A percentile compares a stretch with the other conserved stretches of the same genome.
phyloP scores from a whole-genome alignment of 2,797 vertebrate genomes.

The Lacerta bilineata region DNA sequence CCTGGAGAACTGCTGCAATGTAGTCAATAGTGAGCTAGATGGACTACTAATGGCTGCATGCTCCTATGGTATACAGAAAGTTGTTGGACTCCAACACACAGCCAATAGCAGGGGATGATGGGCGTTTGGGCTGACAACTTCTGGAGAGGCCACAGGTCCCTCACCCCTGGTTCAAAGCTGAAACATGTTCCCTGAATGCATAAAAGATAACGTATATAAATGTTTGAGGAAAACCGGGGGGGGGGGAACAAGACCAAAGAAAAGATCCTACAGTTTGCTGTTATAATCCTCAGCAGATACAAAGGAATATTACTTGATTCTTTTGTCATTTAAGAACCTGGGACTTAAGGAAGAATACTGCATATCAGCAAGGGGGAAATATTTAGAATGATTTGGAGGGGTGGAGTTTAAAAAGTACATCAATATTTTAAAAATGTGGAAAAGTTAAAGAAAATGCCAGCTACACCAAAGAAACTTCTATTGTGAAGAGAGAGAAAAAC shows the following conservation, averaged over 20 bases:
- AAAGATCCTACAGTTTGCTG: not conserved
- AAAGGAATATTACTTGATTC: not conserved
- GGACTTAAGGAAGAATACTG: not conserved
- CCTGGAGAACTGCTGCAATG: too few relatives aligned
- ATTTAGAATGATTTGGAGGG: not conserved
- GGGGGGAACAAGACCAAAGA: not conserved
- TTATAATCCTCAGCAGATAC: not conserved
- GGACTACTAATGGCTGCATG: too few relatives aligned
- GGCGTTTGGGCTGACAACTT: not conserved
- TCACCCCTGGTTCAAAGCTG: not conserved
- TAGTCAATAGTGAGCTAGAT: too few relatives aligned
- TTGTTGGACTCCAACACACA: too few relatives aligned
- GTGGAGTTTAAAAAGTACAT: too few relatives aligned
- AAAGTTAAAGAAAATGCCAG: slow-evolving; percentile 41
- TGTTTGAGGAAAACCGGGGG: too few relatives aligned
- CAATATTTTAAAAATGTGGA: not conserved
- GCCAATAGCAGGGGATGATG: too few relatives aligned
- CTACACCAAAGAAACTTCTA: not conserved
- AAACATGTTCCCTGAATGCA: not conserved
- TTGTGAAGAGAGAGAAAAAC: not conserved
- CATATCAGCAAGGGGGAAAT: slow-evolving; percentile 5
- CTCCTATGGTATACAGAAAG: too few relatives aligned
- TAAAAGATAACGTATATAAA: not conserved
- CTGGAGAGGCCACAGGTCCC: too few relatives aligned
- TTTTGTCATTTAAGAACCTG: not conserved